Percentiles rank a stretch among this genome's conserved stretches.
phyloP scores from a whole-genome alignment of 1,140 invertebrate genomes.

The Sipha flava region DNA sequence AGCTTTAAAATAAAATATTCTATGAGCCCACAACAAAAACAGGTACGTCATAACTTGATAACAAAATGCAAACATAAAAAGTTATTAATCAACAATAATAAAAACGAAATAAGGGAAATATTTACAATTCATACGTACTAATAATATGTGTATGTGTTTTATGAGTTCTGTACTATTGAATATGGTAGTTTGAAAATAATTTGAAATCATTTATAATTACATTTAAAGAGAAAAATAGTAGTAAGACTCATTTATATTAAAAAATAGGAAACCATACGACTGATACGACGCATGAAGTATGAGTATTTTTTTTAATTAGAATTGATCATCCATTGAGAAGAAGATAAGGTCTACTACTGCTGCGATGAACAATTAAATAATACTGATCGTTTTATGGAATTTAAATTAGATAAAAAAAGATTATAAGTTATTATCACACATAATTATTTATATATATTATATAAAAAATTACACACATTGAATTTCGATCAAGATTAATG shows the following conservation, averaged over 20 bases:
- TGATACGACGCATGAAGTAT: too few species aligned
- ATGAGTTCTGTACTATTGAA: background rate
- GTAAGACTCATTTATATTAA: too few species aligned
- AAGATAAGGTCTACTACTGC: background rate
- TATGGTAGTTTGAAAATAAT: background rate
- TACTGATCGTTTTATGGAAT: background rate
- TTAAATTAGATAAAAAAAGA: background rate
- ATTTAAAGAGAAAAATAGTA: too few species aligned
- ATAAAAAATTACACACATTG: too few species aligned
- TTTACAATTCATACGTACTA: background rate
- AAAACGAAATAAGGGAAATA: background rate
- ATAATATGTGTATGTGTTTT: background rate
- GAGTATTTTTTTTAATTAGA: background rate
- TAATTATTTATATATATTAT: too few species aligned
- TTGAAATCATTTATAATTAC: too few species aligned
- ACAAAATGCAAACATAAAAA: background rate
- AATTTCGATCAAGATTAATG: background rate
- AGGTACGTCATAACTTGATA: slow-evolving; percentile 17
- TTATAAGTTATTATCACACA: background rate
- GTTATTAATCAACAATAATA: background rate
- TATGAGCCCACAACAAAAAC: background rate
- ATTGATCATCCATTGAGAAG: background rate
- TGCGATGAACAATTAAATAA: background rate
- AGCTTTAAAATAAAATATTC: background rate
- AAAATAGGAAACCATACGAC: too few species aligned